phyloP scores from a whole-genome alignment of 1,140 invertebrate species.

The Drosophila hydei region DNA sequence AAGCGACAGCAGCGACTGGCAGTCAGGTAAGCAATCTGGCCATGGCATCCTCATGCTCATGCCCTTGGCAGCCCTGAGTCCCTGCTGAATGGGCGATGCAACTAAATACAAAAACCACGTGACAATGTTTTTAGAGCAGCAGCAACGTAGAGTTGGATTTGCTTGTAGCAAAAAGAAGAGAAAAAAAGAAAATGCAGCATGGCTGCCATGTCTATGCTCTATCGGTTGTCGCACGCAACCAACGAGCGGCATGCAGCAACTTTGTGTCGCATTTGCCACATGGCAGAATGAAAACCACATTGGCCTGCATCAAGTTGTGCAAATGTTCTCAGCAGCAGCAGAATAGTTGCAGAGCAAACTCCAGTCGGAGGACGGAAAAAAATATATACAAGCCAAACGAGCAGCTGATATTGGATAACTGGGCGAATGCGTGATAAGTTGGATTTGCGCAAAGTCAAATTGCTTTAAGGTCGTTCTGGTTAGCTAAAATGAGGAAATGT shows the following conservation, averaged over 20 bases:
- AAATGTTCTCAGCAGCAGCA: constrained; percentile 7
- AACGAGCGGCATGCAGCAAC: constrained; percentile 22
- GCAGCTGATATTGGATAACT: constrained; percentile 40
- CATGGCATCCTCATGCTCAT: constrained; percentile 18
- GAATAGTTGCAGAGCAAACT: constrained; percentile 12
- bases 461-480: constrained; percentile 5
- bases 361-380: constrained; percentile 1
- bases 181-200: background rate
- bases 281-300: constrained; percentile 58
- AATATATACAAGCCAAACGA: constrained; percentile 17
- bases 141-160: constrained; percentile 15
- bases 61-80: constrained; percentile 13
- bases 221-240: constrained; percentile 13
- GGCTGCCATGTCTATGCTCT: constrained; percentile 13
- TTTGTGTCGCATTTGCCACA: constrained; percentile 54
- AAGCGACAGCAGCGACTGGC: constrained; percentile 15
- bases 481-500: background rate
- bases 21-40: constrained; percentile 47
- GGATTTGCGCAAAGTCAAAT: constrained; percentile 6
- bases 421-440: constrained; percentile 61
- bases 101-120: constrained; percentile 80
- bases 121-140: constrained; percentile 66
- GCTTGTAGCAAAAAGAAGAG: constrained; percentile 5
- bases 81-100: constrained; percentile 37
- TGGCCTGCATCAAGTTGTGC: constrained; percentile 55